A percentile compares a stretch with the other conserved stretches of the same genome.
Conservation (phyloP, 2,888 invertebrate genomes). For the Microplitis manilae region DNA sequence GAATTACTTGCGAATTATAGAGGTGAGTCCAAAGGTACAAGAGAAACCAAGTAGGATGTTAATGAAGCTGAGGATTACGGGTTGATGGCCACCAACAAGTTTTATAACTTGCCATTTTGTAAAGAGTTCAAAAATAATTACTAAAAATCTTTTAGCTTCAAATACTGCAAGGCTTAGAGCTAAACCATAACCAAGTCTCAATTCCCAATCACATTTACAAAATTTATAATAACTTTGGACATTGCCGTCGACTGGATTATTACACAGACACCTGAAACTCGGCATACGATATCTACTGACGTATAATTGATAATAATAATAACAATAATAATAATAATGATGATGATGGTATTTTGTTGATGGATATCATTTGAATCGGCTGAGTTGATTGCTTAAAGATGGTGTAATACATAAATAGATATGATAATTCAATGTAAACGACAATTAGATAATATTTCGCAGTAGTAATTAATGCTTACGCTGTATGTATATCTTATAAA, state of each 20-base stretch:
- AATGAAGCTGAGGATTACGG: constrained; percentile 58
- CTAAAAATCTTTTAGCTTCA: constrained; percentile 63
- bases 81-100: constrained; percentile 61
- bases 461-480: constrained; percentile 20
- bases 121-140: constrained; percentile 62
- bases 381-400: background rate
- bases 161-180: constrained; percentile 61
- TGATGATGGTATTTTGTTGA: background rate
- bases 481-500: background rate
- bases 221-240: constrained; percentile 19
- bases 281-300: constrained; percentile 39
- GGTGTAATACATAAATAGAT: background rate
- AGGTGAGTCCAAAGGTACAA: constrained; percentile 58
- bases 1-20: constrained; percentile 60
- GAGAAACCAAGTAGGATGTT: constrained; percentile 61
- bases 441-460: constrained; percentile 17
- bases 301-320: background rate
- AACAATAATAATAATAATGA: background rate
- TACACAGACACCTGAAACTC: constrained; percentile 25
- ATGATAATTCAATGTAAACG: background rate
- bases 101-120: constrained; percentile 62
- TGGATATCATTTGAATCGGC: background rate
- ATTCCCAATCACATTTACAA: constrained; percentile 47
- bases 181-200: constrained; percentile 24
- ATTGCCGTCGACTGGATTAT: background rate